Base-by-base conservation (phyloP, 2,113 vertebrate species). In the Scomber colias region DNA sequence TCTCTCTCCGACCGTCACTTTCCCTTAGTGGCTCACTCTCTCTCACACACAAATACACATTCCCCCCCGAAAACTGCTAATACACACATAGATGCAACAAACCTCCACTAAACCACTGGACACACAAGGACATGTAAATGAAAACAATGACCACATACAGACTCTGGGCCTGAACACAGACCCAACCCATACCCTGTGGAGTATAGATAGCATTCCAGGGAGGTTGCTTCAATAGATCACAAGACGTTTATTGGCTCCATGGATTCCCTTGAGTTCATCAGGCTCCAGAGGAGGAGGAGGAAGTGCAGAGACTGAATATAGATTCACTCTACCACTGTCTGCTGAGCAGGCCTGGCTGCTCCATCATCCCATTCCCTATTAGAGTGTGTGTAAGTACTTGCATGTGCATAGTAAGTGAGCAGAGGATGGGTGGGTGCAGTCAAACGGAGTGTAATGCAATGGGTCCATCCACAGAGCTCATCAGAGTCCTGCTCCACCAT, bases 231-330 rank as follows among this genome's bases (percentile, higher is more conserved):
- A 14, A 87, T 89, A 71, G 73, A 92, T 93, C 91, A 89, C 77
- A 35, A 80, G 45, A 31, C 59, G 8, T 89, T 91, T 89, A 92
- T 91, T 91, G 89, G 89, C 84, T 88, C 70, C 72, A 65, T 40
- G 63, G 79, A 86, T 89, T 85, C 86, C 75, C 88, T 79, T 21
- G 85, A 91, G 90, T 91, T 90, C 81, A 89, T 89, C 73, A 74
- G 84, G 81, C 87, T 92, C 89, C 81, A 67, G 87, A 79, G 79
- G 61, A 84, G 64, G 68, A 84, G 83, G 67, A 80, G 15, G 75
- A 76, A 85, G 71, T 71, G 82, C 84, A 60, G 48, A 88, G 88
- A 87, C 86, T 79, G 90, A 90, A 88, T 93, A 92, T 93, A 90
- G 90, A 93, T 91, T 85, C 74, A 75, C 66, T 85, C 51, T 7